Evolutionary conservation across 2,797 vertebrate species (phyloP).

Genomic region (Gambusia yucatana): DNA sequence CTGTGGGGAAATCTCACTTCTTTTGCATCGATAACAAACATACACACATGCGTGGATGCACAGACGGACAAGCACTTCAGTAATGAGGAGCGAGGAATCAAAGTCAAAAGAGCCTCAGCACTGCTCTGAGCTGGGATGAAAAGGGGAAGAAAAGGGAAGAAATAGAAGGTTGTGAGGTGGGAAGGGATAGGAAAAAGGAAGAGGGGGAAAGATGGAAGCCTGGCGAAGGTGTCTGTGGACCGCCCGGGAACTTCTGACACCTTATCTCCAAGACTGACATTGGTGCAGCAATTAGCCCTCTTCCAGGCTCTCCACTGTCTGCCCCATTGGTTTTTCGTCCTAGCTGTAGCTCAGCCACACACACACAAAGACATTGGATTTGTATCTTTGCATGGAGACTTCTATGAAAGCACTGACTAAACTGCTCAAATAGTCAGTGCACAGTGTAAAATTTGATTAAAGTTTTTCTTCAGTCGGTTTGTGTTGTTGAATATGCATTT

Average conservation of each 20-base stretch:
- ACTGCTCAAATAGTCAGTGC: constrained; percentile 12
- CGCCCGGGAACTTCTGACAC: constrained; percentile 73
- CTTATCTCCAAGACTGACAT: constrained; percentile 72
- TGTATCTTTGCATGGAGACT: constrained; percentile 22
- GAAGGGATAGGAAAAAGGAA: constrained; percentile 44
- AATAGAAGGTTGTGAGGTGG: constrained; percentile 50
- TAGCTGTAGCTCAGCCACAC: constrained; percentile 25
- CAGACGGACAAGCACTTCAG: constrained; percentile 65
- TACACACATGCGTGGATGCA: constrained; percentile 36
- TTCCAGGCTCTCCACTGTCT: constrained; percentile 62
- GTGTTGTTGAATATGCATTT: constrained; percentile 3
- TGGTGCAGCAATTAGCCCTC: constrained; percentile 74
- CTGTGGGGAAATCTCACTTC: constrained; percentile 65
- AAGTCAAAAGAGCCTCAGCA: constrained; percentile 69
- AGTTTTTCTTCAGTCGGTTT: constrained; percentile 7
- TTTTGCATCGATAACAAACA: constrained; percentile 52
- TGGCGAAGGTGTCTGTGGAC: constrained; percentile 71
- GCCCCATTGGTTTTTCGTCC: constrained; percentile 49
- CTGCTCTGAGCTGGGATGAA: constrained; percentile 57
- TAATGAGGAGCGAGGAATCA: constrained; percentile 79
- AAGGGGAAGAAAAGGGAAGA: constrained; percentile 49
- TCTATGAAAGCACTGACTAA: constrained; percentile 23
- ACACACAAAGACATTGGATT: constrained; percentile 19
- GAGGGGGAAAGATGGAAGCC: constrained; percentile 57
- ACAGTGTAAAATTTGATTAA: constrained; percentile 7